Percentiles rank a stretch among this genome's conserved stretches.
phyloP scores from a whole-genome alignment of 2,888 invertebrate genomes.

The Cantharis lateralis region DNA sequence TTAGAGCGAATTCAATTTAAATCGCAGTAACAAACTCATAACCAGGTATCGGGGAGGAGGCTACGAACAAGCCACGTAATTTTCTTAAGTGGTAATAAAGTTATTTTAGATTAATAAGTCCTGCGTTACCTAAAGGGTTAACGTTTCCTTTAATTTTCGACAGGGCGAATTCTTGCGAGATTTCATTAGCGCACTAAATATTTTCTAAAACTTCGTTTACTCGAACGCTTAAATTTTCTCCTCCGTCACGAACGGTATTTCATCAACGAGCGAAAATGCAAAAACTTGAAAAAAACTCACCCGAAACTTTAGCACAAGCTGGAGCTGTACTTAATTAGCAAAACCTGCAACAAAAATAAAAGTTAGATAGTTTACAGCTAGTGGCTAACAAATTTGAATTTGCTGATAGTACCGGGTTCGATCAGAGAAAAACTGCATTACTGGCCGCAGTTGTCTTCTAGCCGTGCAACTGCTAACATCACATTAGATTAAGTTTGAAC shows the following conservation, averaged over 20 bases:
- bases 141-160: background rate
- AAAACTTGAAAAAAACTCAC: background rate
- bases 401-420: background rate
- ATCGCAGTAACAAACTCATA: conserved; percentile 11
- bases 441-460: too few species aligned
- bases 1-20: conserved; percentile 4
- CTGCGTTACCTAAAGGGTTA: background rate
- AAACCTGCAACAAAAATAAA: background rate
- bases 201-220: background rate
- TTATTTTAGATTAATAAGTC: conserved; percentile 33
- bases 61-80: conserved; percentile 30
- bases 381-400: background rate
- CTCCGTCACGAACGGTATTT: background rate
- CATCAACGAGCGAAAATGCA: background rate
- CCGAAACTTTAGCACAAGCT: background rate
- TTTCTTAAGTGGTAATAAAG: conserved; percentile 33
- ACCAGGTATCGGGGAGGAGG: conserved; percentile 14
- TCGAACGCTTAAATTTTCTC: background rate
- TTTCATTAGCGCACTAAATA: background rate
- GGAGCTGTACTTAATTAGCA: background rate
- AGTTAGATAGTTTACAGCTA: background rate
- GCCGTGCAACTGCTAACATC: too few species aligned
- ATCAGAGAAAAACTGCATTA: background rate
- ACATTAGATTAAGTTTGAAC: too few species aligned
- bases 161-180: background rate